These are phyloP conservation scores for Engystomops pustulosus DNA, from an alignment of 2,113 vertebrate genomes.

Conservation along the genomic window DNA sequence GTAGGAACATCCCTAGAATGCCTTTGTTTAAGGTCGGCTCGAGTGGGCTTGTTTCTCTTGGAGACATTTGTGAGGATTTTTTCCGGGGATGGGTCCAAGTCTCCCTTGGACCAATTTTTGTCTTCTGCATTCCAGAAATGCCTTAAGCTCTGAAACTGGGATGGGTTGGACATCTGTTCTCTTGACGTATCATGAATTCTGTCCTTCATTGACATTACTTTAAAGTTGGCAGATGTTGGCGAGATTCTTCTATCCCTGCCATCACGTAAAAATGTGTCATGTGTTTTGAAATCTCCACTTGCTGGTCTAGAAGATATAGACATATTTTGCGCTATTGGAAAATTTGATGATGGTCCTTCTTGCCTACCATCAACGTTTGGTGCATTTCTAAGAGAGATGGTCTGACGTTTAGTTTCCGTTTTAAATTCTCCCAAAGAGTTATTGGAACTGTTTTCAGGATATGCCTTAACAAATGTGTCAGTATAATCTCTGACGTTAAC, in stretches of 20 bases:
- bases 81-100: slow-evolving; percentile 40
- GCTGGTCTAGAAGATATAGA: neutral
- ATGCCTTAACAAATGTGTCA: neutral
- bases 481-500: neutral
- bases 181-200: slow-evolving; percentile 72
- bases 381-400: slow-evolving; percentile 55
- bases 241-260: neutral
- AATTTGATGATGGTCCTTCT: slow-evolving; percentile 2
- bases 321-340: neutral
- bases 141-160: slow-evolving; percentile 82
- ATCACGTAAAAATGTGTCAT: neutral
- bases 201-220: slow-evolving; percentile 76
- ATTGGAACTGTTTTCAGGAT: slow-evolving; percentile 5
- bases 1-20: slow-evolving; percentile 58
- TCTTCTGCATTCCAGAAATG: slow-evolving; percentile 84
- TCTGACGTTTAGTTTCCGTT: slow-evolving; percentile 57
- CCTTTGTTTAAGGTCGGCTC: slow-evolving; percentile 61
- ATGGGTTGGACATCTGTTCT: slow-evolving; percentile 69
- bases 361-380: slow-evolving; percentile 47
- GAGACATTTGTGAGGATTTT: slow-evolving; percentile 50
- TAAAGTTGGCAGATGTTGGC: slow-evolving; percentile 66
- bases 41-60: slow-evolving; percentile 44
- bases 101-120: slow-evolving; percentile 61
- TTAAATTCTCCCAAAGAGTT: neutral
- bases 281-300: neutral